Evolutionary conservation across 2,113 vertebrate genomes (phyloP).

Genomic region (Himantopus leucocephalus): DNA sequence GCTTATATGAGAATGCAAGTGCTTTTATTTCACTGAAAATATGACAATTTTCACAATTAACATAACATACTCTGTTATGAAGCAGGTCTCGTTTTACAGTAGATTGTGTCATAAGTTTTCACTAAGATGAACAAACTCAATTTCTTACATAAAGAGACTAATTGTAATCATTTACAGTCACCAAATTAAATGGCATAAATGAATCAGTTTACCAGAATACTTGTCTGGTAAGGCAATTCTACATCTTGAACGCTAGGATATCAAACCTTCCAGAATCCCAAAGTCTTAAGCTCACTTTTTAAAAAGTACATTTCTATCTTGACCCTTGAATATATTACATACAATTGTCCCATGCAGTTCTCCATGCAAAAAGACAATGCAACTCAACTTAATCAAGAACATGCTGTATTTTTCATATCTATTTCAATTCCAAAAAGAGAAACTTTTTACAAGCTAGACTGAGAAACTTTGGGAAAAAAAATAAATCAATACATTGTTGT

Average conservation of each 20-base stretch:
- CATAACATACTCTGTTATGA: background rate
- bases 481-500: background rate
- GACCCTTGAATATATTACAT: background rate
- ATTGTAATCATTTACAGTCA: background rate
- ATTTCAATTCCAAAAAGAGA: background rate
- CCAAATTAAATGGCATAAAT: background rate
- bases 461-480: background rate
- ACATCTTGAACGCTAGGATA: background rate
- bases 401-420: background rate
- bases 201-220: background rate
- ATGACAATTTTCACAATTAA: background rate
- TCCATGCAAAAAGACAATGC: background rate
- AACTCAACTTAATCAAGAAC: background rate
- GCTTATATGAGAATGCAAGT: background rate
- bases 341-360: background rate
- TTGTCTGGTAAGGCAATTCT: background rate
- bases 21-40: background rate
- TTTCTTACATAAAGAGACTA: background rate
- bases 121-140: background rate
- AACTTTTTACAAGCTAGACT: background rate
- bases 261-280: background rate
- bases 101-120: background rate
- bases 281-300: background rate
- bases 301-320: background rate
- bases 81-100: background rate